Percentiles rank a stretch among this genome's conserved stretches.
Evolutionary conservation across 2,113 vertebrate species (phyloP).

Genomic region (Datnioides undecimradiatus): DNA sequence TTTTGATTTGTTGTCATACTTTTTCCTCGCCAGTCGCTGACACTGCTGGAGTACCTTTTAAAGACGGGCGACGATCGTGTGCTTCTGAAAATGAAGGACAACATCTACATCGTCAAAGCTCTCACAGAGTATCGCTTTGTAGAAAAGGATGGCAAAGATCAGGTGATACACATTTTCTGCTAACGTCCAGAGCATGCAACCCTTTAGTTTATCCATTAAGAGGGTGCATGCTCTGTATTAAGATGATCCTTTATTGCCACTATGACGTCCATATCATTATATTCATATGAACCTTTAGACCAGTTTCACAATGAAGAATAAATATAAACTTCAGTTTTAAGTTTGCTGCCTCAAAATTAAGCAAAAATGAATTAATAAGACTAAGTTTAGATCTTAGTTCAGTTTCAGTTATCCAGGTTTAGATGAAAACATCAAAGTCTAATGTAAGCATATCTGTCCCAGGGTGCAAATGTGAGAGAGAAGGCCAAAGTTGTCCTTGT

Average conservation of each 20-base stretch:
- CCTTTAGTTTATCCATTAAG: conserved; percentile 11
- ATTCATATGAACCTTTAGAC: neutral
- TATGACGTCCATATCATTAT: neutral
- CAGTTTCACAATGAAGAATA: neutral
- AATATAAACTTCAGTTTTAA: neutral
- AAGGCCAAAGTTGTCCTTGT: conserved; percentile 92
- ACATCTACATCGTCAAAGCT: conserved; percentile 90
- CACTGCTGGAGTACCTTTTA: conserved; percentile 91
- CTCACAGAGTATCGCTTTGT: conserved; percentile 91
- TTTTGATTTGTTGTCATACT: neutral
- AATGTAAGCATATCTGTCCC: neutral
- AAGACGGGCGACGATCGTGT: conserved; percentile 93
- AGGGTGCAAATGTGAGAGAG: conserved; percentile 91
- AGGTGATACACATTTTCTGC: conserved; percentile 72
- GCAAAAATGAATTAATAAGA: too few species aligned
- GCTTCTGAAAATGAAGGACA: conserved; percentile 91
- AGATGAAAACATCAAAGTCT: neutral
- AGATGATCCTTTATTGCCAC: neutral
- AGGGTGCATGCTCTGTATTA: neutral
- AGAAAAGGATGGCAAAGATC: conserved; percentile 94
- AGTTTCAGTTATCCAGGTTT: neutral
- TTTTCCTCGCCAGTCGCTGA: conserved; percentile 85
- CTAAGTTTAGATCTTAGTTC: too few species aligned
- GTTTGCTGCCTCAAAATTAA: neutral
- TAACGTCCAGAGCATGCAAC: accelerated